A percentile compares a stretch with the other conserved stretches of the same genome.
These are phyloP conservation scores for Monodelphis domestica DNA, from an alignment of 2,797 vertebrate species.

Conservation along the genomic window DNA sequence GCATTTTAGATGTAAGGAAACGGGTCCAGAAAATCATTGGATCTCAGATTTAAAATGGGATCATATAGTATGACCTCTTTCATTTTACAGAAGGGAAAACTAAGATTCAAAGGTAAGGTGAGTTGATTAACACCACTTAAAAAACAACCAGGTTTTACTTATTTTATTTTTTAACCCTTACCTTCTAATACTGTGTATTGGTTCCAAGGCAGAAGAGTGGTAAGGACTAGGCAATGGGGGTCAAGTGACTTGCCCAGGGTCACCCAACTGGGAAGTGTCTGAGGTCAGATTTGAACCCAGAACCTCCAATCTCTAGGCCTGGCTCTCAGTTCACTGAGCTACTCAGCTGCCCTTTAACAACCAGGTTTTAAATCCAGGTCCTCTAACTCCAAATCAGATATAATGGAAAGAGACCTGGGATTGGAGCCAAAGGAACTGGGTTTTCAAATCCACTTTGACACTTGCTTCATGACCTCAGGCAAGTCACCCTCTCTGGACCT, in stretches of 20 bases:
- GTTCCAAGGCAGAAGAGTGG: too few species aligned
- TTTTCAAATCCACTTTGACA: not conserved
- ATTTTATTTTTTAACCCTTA: too few species aligned
- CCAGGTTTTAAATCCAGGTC: not conserved
- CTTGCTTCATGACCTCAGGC: not conserved
- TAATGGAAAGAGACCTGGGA: not conserved
- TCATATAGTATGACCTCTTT: not conserved
- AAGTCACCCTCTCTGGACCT: not conserved
- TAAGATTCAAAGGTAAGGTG: not conserved
- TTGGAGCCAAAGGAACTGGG: not conserved
- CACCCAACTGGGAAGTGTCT: too few species aligned
- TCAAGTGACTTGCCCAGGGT: too few species aligned
- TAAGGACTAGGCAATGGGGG: too few species aligned
- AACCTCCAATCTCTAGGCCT: too few species aligned
- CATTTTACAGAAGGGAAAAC: not conserved
- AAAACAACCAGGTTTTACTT: not conserved
- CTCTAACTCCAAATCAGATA: too few species aligned
- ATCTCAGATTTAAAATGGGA: not conserved
- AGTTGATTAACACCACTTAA: not conserved
- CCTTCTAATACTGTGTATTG: too few species aligned
- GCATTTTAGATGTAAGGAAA: not conserved
- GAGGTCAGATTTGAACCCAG: too few species aligned
- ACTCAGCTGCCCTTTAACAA: too few species aligned
- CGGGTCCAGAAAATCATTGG: not conserved
- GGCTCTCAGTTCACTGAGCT: too few species aligned